Conservation (phyloP, 2,113 vertebrate species). For the Sapajus apella region DNA sequence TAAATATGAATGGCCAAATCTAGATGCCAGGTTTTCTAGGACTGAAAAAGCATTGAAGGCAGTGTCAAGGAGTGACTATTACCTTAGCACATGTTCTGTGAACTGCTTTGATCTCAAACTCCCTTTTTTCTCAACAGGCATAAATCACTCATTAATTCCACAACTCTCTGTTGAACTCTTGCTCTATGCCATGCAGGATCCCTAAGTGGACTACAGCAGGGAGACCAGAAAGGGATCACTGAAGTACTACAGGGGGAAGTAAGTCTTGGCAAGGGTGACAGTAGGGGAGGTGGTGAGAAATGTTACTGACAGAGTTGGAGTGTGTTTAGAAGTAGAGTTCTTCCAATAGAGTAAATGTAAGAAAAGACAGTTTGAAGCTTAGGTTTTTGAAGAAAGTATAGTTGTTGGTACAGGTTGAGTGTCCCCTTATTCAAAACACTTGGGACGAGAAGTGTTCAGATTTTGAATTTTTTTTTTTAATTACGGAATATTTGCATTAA, state of each 20-base stretch:
- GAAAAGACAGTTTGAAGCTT: background rate
- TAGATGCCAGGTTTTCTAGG: background rate
- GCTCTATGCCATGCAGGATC: background rate
- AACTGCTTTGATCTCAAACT: background rate
- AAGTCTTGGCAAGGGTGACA: background rate
- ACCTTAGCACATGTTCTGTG: background rate
- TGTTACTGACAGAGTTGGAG: background rate
- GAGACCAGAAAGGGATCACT: background rate
- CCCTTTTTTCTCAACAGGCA: background rate
- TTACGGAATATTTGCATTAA: background rate
- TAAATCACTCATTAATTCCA: background rate
- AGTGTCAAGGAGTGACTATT: background rate
- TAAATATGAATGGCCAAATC: background rate
- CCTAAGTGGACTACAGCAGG: background rate
- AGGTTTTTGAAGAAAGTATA: background rate
- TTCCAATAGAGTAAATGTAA: background rate
- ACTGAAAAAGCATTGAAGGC: background rate
- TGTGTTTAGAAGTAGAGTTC: background rate
- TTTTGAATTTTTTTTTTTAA: background rate
- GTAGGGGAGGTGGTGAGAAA: too few species aligned
- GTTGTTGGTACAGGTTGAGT: background rate
- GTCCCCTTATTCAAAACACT: background rate
- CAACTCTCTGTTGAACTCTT: background rate
- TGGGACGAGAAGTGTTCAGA: background rate
- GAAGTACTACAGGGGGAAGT: background rate